These are phyloP conservation scores for Protobothrops flavoviridis DNA, from an alignment of 2,113 vertebrate genomes.

Conservation along the genomic window DNA sequence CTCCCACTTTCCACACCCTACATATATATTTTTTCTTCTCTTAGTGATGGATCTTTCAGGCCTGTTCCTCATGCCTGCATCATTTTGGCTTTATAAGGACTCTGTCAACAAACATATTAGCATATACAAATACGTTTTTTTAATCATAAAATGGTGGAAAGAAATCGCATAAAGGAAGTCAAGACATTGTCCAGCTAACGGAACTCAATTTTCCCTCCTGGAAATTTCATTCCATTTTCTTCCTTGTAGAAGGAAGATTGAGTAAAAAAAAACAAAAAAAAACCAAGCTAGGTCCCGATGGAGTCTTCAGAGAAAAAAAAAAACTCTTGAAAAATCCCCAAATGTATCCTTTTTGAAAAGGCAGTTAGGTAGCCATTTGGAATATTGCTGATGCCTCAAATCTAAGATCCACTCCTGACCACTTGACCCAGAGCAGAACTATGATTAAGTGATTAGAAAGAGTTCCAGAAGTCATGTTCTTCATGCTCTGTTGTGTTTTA, in stretches of 20 bases:
- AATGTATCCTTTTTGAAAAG: background rate
- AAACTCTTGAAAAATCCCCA: background rate
- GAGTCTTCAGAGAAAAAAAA: background rate
- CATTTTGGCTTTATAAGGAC: background rate
- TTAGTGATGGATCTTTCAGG: background rate
- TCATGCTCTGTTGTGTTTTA: background rate
- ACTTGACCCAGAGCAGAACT: background rate
- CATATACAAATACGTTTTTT: background rate
- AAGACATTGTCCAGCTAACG: background rate
- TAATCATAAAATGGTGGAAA: background rate
- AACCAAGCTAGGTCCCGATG: background rate
- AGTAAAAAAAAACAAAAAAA: background rate
- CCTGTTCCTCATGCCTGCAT: background rate
- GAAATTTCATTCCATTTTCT: background rate
- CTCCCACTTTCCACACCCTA: background rate
- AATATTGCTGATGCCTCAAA: background rate
- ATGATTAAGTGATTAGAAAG: background rate
- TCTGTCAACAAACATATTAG: background rate
- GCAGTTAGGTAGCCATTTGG: background rate
- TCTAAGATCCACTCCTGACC: background rate
- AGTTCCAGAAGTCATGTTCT: background rate
- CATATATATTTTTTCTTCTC: background rate
- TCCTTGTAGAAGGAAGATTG: background rate
- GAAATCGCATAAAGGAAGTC: background rate
- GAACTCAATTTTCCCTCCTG: background rate